Base-by-base conservation (phyloP, 92 coral and sea anemone species). In the Virgularia gustaviana region DNA sequence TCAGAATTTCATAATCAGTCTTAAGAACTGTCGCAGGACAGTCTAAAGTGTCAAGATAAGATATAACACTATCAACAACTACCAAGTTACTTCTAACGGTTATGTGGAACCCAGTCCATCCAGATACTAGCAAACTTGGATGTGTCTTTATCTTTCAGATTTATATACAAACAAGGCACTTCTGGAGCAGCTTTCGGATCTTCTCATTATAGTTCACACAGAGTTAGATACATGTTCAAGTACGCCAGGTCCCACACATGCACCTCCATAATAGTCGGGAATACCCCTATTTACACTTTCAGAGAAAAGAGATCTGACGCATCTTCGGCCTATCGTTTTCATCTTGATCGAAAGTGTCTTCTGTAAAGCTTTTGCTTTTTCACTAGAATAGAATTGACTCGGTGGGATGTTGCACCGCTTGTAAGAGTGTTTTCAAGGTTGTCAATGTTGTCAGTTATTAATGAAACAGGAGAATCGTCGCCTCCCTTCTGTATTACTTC, bases 1-100 rank as follows among this genome's bases (percentile, higher is more conserved):
- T 71, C n/a, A 64, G 36, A 19, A 84, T 81, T 36, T 83, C 87
- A 77, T 83, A 72, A 15, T 80, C 83, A 15, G 87, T 83, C 41
- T 78, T 83, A 55, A 83, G 47, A 79, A 77, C 83, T 18, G 87
- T 71, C 38, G 87, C 87, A 35, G 87, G 79, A 29, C 76, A 77
- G 64, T 83, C 80, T 45, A 65, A 23, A 23, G 85, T 74, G 65
- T 81, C 81, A n/a, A 81, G 37, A 61, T 81, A 81, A 37, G 70
- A 34, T 49, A 72, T 72, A 1, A 64, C 44, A 47, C 85, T 80
- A 43, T 73, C 42, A 0, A 80, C 53, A 27, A 80, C 68, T 2
- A 63, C 85, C 15, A 80, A 27, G 7, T 43, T 34, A 38, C 73
- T 41, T 20, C 80, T 29, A 44, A 73, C 37, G 29, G n/a, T 80